Evolutionary conservation across 2,888 invertebrate species (phyloP).

Genomic region (Catocala nupta): DNA sequence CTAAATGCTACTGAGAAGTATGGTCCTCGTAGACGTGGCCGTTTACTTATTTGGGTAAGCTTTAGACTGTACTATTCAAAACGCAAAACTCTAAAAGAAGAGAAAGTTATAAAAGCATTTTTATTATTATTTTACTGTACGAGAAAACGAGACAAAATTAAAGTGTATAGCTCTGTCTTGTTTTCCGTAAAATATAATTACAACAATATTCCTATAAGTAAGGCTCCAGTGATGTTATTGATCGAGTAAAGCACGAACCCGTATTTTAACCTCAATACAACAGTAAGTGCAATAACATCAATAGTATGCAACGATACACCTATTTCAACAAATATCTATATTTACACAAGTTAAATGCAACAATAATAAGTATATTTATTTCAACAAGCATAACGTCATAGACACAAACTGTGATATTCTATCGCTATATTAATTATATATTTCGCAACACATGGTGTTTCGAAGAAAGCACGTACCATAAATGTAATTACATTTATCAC

Average conservation of each 20-base stretch:
- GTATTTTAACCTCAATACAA: conserved; percentile 12
- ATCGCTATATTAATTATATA: conserved; percentile 3
- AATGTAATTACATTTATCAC: conserved; percentile 42
- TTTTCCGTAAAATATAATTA: no score
- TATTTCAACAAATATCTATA: conserved; percentile 17
- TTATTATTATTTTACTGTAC: no score
- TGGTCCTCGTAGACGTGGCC: no score
- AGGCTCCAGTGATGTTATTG: background rate
- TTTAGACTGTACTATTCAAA: no score
- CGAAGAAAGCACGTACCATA: conserved; percentile 51
- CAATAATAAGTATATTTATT: conserved; percentile 8
- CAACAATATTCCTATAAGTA: no score
- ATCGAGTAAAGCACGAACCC: background rate
- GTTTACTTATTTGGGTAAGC: no score
- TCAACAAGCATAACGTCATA: background rate
- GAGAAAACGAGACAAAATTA: no score
- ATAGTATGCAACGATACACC: conserved; percentile 13
- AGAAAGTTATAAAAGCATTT: no score
- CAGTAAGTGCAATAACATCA: conserved; percentile 5
- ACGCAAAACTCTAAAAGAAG: no score
- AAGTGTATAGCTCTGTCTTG: no score
- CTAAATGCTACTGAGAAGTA: no score
- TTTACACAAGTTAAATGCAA: conserved; percentile 6
- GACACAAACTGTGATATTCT: conserved; percentile 2
- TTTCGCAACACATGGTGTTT: conserved; percentile 28